Evolutionary conservation across 2,888 invertebrate genomes (phyloP), one percentile per base, ranked within the genome.

Genomic region (Drosophila aldrichi): DNA sequence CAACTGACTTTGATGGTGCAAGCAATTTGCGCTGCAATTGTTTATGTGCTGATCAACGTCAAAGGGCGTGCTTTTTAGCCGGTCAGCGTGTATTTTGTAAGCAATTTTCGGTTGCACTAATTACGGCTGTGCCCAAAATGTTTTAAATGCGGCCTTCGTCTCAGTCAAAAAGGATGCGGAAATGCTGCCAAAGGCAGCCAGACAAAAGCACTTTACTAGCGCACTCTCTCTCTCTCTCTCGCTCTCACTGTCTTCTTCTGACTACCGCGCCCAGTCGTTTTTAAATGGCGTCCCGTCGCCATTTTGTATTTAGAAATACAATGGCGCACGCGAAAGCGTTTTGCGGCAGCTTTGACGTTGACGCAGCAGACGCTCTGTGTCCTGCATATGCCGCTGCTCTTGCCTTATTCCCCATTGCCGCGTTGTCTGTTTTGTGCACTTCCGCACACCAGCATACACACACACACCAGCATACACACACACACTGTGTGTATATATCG

Each of bases 241-340:
- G 8, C 29, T 54, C 36, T 9, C 2, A 32, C 43, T 20, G 9
- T 2, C 18, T 9, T 7, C 25, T 25, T 25, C 7, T 25, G 25
- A 25, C 25, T 25, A 7, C 25, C 25, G 25, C 25, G 25, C 6
- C 16, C 25, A 36, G 36, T 54, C 60, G 9, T 18, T 77, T 68
- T 60, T 36, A 55, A 73, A 81, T 74, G 78, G 62, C 54, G 79
- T 38, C 61, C 63, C 68, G 68, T 62, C 83, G 81, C 83, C 81
- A 81, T 81, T 81, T 81, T 81, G 69, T 82, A 82, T 70, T 74
- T 80, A 74, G 83, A 67, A 82, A 71, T 81, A 81, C 79, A 78
- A 79, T 79, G 74, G 78, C 51, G 67, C 57, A 58, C 57, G 63
- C 64, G 63, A 80, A 77, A 72, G 61, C 58, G 74, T 71, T 71